Evolutionary conservation across 2,797 vertebrate genomes (phyloP).

Genomic region (Gobio occitaniae): DNA sequence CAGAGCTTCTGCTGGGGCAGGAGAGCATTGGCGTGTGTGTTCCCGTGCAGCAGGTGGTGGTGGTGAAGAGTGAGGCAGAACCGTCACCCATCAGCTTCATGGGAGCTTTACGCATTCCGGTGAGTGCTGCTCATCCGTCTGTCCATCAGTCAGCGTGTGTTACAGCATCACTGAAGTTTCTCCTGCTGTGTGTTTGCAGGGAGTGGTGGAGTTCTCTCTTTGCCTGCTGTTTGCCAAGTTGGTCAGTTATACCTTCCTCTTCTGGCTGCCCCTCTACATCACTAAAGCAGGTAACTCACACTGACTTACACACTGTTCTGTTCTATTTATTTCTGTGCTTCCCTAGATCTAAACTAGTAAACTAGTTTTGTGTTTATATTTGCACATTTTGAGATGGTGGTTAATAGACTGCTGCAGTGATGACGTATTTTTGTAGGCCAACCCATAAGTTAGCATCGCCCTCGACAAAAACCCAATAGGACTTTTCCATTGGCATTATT

Average conservation of each 20-base stretch:
- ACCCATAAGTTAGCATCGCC: neutral
- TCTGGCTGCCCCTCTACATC: slow-evolving; percentile 94
- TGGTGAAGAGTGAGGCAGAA: slow-evolving; percentile 75
- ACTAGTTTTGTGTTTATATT: neutral
- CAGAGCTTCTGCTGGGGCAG: slow-evolving; percentile 74
- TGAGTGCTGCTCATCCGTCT: slow-evolving; percentile 62
- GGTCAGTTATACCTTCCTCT: slow-evolving; percentile 95
- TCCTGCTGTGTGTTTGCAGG: slow-evolving; percentile 72
- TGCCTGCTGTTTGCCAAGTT: slow-evolving; percentile 93
- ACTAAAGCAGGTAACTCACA: slow-evolving; percentile 83
- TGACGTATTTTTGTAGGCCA: neutral
- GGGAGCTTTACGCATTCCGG: slow-evolving; percentile 89
- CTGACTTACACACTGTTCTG: neutral
- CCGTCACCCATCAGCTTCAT: slow-evolving; percentile 91
- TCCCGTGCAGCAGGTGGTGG: slow-evolving; percentile 72
- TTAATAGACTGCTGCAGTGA: neutral
- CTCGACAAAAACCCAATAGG: neutral
- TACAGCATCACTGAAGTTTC: slow-evolving; percentile 23
- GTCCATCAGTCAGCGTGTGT: slow-evolving; percentile 9
- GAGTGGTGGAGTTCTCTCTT: slow-evolving; percentile 91
- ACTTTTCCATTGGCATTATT: neutral
- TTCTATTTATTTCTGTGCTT: neutral
- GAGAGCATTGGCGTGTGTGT: slow-evolving; percentile 64
- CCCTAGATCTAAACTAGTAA: neutral
- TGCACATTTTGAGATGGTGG: neutral